phyloP scores from a whole-genome alignment of 2,113 vertebrate genomes.

The Apus apus region DNA sequence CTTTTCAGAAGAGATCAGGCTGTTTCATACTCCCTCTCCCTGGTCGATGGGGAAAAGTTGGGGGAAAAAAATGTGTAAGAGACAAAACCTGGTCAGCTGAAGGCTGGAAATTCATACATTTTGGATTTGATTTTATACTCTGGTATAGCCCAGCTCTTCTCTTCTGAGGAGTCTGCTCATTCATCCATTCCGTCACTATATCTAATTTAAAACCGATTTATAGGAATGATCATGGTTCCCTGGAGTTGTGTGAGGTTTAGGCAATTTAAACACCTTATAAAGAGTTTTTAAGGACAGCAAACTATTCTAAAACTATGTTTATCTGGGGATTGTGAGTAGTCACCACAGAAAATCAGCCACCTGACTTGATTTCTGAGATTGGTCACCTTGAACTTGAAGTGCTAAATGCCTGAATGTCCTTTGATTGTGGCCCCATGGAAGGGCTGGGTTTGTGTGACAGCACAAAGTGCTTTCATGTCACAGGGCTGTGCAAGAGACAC shows the following conservation, averaged over 20 bases:
- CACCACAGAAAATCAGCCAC: not conserved
- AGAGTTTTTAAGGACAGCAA: not conserved
- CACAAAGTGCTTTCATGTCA: not conserved
- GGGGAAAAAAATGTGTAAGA: not conserved
- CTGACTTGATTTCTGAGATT: not conserved
- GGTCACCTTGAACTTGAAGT: not conserved
- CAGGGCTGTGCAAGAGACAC: not conserved
- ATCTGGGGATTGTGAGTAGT: accelerated
- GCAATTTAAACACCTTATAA: accelerated
- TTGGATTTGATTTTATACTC: not conserved
- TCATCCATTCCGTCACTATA: not conserved
- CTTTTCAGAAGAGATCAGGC: not conserved
- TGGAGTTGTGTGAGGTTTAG: not conserved
- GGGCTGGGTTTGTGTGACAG: not conserved
- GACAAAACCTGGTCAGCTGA: not conserved
- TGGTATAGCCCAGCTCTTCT: not conserved
- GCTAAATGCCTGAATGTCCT: not conserved
- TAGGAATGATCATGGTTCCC: accelerated
- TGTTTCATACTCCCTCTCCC: not conserved
- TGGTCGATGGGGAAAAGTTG: not conserved
- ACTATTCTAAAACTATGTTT: not conserved
- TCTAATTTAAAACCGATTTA: not conserved
- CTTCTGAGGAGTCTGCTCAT: not conserved
- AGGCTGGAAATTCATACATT: too few relatives aligned
- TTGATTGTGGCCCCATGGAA: not conserved